Base-by-base conservation (phyloP, 2,797 vertebrate genomes). In the Vultur gryphus region DNA sequence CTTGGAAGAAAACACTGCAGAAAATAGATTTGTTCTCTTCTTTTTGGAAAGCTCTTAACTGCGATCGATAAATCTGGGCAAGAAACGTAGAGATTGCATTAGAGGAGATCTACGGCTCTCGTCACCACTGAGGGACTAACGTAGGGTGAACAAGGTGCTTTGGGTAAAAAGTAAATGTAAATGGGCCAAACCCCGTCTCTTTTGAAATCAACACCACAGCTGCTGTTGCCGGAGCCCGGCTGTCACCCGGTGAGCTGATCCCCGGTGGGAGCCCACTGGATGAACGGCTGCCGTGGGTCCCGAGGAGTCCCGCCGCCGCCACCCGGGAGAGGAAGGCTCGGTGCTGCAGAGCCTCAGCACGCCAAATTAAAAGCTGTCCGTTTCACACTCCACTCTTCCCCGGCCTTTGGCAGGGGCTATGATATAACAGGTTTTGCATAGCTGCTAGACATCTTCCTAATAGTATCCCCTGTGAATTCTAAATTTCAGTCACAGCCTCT, bases 401-500 rank as follows among this genome's bases (percentile, higher is more conserved):
- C 17, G 4, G 89, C 62, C 82, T 72, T 90, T 90, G 86, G 94
- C 93, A 83, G 94, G 73, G 93, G 90, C 72, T 66, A 46, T 76
- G 95, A 93, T 92, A 92, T 69, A 41, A 67, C 65, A 95, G 95
- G 95, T 92, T 95, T 91, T 95, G 79, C 48, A 71, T 69, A 94
- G 96, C 95, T 94, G 94, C 93, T 91, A 94, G 96, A 97, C 93
- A 82, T 93, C 95, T 94, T 97, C 96, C 96, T 93, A 83, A 97
- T 91, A 81, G 97, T 61, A 64, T 77, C 98, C 96, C 97, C 8
- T 23, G 95, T 92, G 98, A 90, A 97, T 97, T 97, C 97, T 97
- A 94, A 90, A 96, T 97, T 97, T 97, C 97, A 97, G 93, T 97
- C 95, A 58, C 98, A 97, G 96, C 89, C 96, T 97, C 93, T 97